Evolutionary conservation across 2,888 invertebrate genomes (phyloP).

Genomic region (Mesoligia furuncula): DNA sequence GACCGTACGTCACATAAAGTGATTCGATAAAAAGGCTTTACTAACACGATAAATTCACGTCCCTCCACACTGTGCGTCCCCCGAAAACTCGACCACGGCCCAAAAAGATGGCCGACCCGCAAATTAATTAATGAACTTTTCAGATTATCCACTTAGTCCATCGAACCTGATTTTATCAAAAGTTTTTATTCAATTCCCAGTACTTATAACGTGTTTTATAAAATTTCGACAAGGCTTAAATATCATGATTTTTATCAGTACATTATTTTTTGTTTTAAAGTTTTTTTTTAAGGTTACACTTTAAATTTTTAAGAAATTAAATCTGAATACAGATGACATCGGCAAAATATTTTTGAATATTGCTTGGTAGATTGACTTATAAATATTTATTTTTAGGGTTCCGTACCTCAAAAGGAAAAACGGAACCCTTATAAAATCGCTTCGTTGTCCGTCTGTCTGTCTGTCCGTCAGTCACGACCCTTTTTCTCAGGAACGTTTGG

Average conservation of each 20-base stretch:
- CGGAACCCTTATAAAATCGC: no score
- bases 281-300: neutral
- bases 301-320: neutral
- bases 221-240: neutral
- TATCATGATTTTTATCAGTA: neutral
- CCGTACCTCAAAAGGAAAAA: no score
- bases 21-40: neutral
- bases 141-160: conserved; percentile 40
- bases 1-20: no score
- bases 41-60: neutral
- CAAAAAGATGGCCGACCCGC: conserved; percentile 14
- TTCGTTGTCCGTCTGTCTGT: no score
- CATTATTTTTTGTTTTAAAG: neutral
- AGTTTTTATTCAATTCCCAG: conserved; percentile 30
- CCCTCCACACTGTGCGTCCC: no score
- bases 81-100: neutral
- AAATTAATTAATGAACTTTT: conserved; percentile 51
- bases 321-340: neutral
- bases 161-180: conserved; percentile 27
- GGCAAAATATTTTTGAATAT: neutral
- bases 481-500: no score
- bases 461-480: no score
- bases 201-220: conserved; percentile 46
- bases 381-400: no score
- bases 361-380: neutral